Evolutionary conservation across 2,888 invertebrate species (phyloP), one percentile per base, ranked within the genome.

Genomic region (Nowickia ferox): DNA sequence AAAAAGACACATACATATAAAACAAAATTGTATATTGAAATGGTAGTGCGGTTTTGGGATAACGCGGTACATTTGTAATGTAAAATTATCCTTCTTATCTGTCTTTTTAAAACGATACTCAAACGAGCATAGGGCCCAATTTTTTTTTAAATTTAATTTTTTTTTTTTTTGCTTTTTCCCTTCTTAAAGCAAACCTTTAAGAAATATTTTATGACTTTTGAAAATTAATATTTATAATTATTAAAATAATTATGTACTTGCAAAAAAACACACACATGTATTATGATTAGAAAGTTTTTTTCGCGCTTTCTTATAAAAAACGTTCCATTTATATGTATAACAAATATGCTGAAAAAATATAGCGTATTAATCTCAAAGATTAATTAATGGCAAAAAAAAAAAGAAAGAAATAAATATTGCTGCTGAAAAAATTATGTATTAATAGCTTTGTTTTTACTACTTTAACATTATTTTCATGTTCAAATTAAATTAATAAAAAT

Each of bases 311-410:
- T 79, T 83, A 48, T 71, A 76, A 72, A 80, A 83, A 80, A 84
- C 86, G 86, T 86, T 86, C 86, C 86, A 86, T 86, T 86, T 80
- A 83, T 83, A 80, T 83, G 44, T 84, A 84, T 84, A 46, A 30
- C 30, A 30, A 30, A 30, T 30, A 30, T 30, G 6, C 30, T 30
- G 30, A 30, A 51, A 75, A 51, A 68, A n/a, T 72, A 71, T 15
- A 61, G 17, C 51, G 80, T 68, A 55, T 80, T 80, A 80, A 83
- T 86, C 76, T 83, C 72, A 83, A 83, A 86, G 83, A 86, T 86
- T 86, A 83, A 86, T 86, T 86, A 83, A 80, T 53, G 63, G 68
- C 48, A 77, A 76, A 82, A 63, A 77, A 76, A 82, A 63, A 53
- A 42, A 61, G 51, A 51, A 22, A 30, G 22, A 57, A 68, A 77